Evolutionary conservation across 2,888 invertebrate species (phyloP), one percentile per base, ranked within the genome.

Genomic region (Apotomis betuletana): DNA sequence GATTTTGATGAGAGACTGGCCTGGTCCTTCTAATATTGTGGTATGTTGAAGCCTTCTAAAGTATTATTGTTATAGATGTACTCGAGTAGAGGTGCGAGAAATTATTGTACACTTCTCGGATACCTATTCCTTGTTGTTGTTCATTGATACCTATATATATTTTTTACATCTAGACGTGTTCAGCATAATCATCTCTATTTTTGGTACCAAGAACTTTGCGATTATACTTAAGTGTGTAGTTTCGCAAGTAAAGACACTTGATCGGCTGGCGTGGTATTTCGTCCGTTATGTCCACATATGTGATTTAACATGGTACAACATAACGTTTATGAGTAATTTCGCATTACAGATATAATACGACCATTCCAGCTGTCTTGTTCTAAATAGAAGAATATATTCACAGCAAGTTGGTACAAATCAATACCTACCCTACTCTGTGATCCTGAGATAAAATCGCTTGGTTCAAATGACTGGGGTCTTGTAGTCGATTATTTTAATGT

Each of bases 1-100:
- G 86, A 87, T 86, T 88, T 85, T 81, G 84, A 87, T 85, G 87
- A 86, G 85, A 86, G 88, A 85, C 84, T 84, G 87, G 86, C 83
- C 81, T 80, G 85, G 87, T 89, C 90, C 88, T 90, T 91, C 89
- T 88, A 85, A 85, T 75, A 78, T 82, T 87, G 87, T 90, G 88
- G 90, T 90, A 90, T 87, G 90, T 89, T 87, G 86, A 89, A 86
- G 92, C 92, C 92, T 92, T 92, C 90, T 90, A 87, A 87, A 91
- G 91, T 92, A 92, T 92, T 92, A 92, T 92, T 92, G 92, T 93
- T 93, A 90, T 92, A 89, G 85, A 90, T 91, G 89, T 92, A 92
- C 88, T 89, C 85, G 83, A 87, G 89, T 91, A 89, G 90, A 89
- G 89, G 88, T 87, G 85, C 90, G 92, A 90, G 92, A 91, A 89